Base-by-base conservation (phyloP, 2,888 invertebrate genomes). In the Catotricha subobsoleta region DNA sequence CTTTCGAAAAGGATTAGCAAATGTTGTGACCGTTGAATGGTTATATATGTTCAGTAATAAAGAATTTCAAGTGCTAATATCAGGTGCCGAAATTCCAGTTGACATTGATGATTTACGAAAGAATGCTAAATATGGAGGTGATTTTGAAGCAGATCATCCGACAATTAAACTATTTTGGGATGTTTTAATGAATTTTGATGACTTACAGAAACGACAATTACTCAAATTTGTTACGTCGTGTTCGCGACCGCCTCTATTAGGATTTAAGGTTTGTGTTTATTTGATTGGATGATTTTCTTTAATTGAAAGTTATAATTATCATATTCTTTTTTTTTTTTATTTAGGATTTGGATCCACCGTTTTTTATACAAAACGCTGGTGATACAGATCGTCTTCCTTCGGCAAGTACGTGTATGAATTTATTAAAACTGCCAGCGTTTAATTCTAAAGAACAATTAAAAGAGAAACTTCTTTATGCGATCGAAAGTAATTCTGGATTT, bases 141-240 rank as follows among this genome's bases (percentile, higher is more conserved):
- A 90, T 42, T 94, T 87, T 57, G 69, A 74, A 10, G 68, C 69
- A 10, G 76, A 80, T 39, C 90, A 92, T 66, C 80, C 79, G 3
- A 90, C 87, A 0, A 88, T 95, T 46, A 57, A 71, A 46, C 68
- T 74, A 43, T 97, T 97, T 65, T 97, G 97, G 97, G 73, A 76
- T 50, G 86, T 88, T 29, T 72, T 95, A 8, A 71, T 76, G 42
- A 70, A 71, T 35, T 90, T 97, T 58, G 76, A 74, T 40, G 88
- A 90, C 59, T 67, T 72, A 41, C 86, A 92, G 60, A 76, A 81
- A 46, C 70, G 91, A 44, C 82, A 86, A 55, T 66, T 98, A 40
- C 68, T 98, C 8, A 94, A 94, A 65, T 99, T 99, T 65, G 95
- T 97, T 31, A 99, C 98, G 2, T 92, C 94, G 57, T 97, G 97